Evolutionary conservation across 2,888 invertebrate species (phyloP), one percentile per base, ranked within the genome.

Genomic region (Perizoma affinitatum): DNA sequence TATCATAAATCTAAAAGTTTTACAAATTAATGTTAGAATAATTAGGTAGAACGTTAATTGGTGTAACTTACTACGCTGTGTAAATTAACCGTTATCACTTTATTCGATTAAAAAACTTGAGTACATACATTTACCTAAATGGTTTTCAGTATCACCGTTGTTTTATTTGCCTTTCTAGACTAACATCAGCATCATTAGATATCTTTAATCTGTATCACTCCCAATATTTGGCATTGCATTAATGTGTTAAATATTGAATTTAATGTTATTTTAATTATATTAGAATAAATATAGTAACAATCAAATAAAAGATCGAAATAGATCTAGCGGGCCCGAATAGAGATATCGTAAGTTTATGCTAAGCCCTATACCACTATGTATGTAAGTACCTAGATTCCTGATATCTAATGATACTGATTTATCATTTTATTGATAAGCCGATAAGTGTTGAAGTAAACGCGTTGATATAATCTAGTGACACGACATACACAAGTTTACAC

Each of bases 71-170:
- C 38, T 59, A 59, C 45, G 40, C 77, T 80, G 80, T 76, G 73
- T 62, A 71, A 73, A 74, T 79, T 79, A 22, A 74, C 81, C 80
- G 74, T 65, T 88, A 86, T 86, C 84, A 88, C 83, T 86, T 84
- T 87, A 87, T 85, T 90, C 86, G 82, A 84, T 82, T 82, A 84
- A 83, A 83, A 86, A 84, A 88, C 83, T 83, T 81, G 79, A 52
- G 55, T 58, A 63, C 55, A 55, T 61, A 57, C 22, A 22, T 22
- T 22, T 54, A 62, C 62, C 54, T 59, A 89, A 90, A 90, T 89
- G 89, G 87, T 90, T 91, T 91, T 85, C 82, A 87, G 82, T 84
- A 83, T 73, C 66, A 49, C 6, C 22, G 42, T 57, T 56, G 56
- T 60, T 63, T 59, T 50, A 63, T 63, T 63, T 57, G 5, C 45